phyloP scores from a whole-genome alignment of 2,888 invertebrate species.

The Lapara coniferarum region DNA sequence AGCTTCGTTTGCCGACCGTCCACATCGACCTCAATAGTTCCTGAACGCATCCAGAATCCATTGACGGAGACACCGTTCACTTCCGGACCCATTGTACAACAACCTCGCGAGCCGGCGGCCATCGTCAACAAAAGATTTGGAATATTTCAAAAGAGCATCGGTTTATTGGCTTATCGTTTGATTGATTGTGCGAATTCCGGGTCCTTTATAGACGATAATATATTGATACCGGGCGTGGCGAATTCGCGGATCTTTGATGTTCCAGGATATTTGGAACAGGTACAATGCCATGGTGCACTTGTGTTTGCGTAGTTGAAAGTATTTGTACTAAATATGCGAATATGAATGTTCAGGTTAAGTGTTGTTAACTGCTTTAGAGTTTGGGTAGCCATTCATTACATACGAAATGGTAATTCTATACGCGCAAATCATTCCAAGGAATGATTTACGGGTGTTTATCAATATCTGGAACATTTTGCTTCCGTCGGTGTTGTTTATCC shows the following conservation, averaged over 20 bases:
- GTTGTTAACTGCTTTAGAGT: slow-evolving; percentile 27
- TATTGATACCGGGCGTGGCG: slow-evolving; percentile 82
- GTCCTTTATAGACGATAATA: slow-evolving; percentile 66
- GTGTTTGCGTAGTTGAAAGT: slow-evolving; percentile 72
- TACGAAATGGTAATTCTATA: neutral
- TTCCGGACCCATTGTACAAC: slow-evolving; percentile 80
- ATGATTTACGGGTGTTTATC: neutral
- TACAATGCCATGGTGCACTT: slow-evolving; percentile 68
- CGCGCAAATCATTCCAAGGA: neutral
- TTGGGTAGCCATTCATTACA: slow-evolving; percentile 30
- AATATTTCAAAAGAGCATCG: slow-evolving; percentile 82
- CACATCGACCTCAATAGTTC: slow-evolving; percentile 70
- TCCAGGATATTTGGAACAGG: slow-evolving; percentile 65
- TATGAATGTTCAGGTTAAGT: slow-evolving; percentile 31
- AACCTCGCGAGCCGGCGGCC: slow-evolving; percentile 77
- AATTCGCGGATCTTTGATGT: slow-evolving; percentile 73
- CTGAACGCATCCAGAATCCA: slow-evolving; percentile 66
- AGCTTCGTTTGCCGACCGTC: slow-evolving; percentile 44
- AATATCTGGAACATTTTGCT: too few species aligned
- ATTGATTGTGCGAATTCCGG: slow-evolving; percentile 81
- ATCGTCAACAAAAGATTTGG: slow-evolving; percentile 66
- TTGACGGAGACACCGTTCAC: slow-evolving; percentile 76
- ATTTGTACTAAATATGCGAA: slow-evolving; percentile 49
- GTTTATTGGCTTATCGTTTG: slow-evolving; percentile 84
- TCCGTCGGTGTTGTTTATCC: too few species aligned